Evolutionary conservation across 1,140 invertebrate genomes (phyloP).

Genomic region (Aphaenogaster rudis): DNA sequence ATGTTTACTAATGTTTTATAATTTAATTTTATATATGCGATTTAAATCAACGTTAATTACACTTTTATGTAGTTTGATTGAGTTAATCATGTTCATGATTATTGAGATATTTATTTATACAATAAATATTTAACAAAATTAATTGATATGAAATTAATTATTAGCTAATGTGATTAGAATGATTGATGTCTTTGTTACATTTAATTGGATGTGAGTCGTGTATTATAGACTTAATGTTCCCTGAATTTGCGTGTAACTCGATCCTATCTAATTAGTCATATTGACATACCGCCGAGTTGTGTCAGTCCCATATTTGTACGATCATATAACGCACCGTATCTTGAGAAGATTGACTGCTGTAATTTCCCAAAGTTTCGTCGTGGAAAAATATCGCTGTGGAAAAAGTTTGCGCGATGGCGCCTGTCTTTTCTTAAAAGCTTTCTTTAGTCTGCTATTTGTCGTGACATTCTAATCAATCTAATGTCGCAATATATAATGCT

Average conservation of each 20-base stretch:
- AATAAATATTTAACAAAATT: slow-evolving; percentile 25
- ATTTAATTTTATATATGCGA: neutral
- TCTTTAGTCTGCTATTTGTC: neutral
- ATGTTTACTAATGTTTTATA: neutral
- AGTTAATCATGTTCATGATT: neutral
- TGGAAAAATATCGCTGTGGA: neutral
- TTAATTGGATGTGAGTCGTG: neutral
- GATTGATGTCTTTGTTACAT: neutral
- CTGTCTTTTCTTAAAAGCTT: slow-evolving; percentile 2
- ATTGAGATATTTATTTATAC: neutral
- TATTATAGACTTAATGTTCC: neutral
- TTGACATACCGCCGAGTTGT: neutral
- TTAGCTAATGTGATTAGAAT: neutral
- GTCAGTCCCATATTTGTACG: slow-evolving; percentile 2
- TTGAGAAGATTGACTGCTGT: slow-evolving; percentile 10
- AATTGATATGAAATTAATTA: slow-evolving; percentile 13
- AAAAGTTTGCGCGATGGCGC: neutral
- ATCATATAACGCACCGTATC: neutral
- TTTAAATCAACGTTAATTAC: neutral
- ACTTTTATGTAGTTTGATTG: neutral
- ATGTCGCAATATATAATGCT: neutral
- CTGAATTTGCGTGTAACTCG: slow-evolving; percentile 29
- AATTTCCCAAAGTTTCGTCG: slow-evolving; percentile 16
- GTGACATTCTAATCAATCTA: neutral
- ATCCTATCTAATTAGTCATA: slow-evolving; percentile 20